Base-by-base conservation (phyloP, 2,888 invertebrate species). In the Cheilosia variabilis region DNA sequence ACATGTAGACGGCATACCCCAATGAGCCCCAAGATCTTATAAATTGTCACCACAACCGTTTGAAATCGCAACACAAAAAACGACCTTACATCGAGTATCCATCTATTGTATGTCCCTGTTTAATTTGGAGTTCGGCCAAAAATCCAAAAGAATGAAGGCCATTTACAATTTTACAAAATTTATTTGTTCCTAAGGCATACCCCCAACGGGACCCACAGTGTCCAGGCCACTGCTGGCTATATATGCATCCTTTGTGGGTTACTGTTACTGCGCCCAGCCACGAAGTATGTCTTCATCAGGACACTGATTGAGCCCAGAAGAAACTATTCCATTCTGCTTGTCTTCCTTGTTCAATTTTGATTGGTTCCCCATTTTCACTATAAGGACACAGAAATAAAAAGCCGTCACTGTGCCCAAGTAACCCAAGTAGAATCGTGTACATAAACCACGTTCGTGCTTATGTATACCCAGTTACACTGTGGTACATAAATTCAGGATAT, bases 401-500 rank as follows among this genome's bases (percentile, higher is more conserved):
- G 69, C 76, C 81, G 69, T 55, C 63, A 63, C 53, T 55, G 73
- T 55, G 43, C 62, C 63, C 63, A 76, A 81, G 76, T 69, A 82
- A 50, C 76, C 71, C 45, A 66, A 83, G 66, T 68, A 58, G 63
- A 71, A 50, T 58, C 57, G 50, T 69, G 22, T 45, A 71, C 47
- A 75, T 68, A 71, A 65, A 13, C 53, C 43, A 45, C 62, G 47
- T 4, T 4, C 27, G 34, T 34, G 52, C 41, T 65, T 55, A 66
- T 27, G 31, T 60, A 55, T 50, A 75, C 15, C 41, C 50, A 77
- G 43, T 60, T 83, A 73, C 45, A 72, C 27, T 63, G 58, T 37
- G n/a, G 34, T 73, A 79, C 68, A 79, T 83, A 73, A 73, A 71
- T 75, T 43, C 60, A 83, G 73, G 73, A 79, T 73, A 79, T 84